Evolutionary conservation across 2,888 invertebrate genomes (phyloP).

Genomic region (Drosophila paucipuncta): DNA sequence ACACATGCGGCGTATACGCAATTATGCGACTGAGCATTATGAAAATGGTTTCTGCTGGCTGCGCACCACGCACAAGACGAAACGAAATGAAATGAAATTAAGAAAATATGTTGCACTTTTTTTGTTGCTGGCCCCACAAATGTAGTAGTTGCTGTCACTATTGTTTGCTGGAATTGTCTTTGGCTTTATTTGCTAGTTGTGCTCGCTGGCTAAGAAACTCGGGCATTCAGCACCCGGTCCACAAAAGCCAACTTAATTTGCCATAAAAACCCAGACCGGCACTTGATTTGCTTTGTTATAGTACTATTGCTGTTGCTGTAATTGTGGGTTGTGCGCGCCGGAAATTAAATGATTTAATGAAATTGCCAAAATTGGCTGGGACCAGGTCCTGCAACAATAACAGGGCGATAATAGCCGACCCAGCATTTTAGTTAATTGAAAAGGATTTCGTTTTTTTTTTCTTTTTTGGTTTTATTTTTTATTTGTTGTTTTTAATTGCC

Average conservation of each 20-base stretch:
- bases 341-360: conserved; percentile 82
- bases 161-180: conserved; percentile 56
- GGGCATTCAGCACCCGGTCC: conserved; percentile 1
- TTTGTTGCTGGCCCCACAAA: conserved; percentile 44
- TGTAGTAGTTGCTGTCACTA: conserved; percentile 28
- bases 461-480: conserved; percentile 30
- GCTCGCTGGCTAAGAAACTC: conserved; percentile 18
- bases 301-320: conserved; percentile 24
- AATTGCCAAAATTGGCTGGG: conserved; percentile 64
- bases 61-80: background rate
- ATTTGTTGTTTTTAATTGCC: conserved; percentile 35
- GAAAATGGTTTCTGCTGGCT: conserved; percentile 52
- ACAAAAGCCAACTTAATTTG: conserved; percentile 69
- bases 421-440: conserved; percentile 75
- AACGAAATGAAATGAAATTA: conserved; percentile 71
- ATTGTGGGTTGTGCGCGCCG: conserved; percentile 51
- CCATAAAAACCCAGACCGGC: conserved; percentile 69
- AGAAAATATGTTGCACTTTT: conserved; percentile 75
- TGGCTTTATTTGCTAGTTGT: conserved; percentile 60
- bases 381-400: conserved; percentile 35
- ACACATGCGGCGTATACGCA: conserved; percentile 74
- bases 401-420: conserved; percentile 58
- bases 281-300: conserved; percentile 68
- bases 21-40: conserved; percentile 70
- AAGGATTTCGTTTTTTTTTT: conserved; percentile 39